phyloP scores from a whole-genome alignment of 35 echinoderm and acorn worm genomes.

The Stichopus chloronotus region DNA sequence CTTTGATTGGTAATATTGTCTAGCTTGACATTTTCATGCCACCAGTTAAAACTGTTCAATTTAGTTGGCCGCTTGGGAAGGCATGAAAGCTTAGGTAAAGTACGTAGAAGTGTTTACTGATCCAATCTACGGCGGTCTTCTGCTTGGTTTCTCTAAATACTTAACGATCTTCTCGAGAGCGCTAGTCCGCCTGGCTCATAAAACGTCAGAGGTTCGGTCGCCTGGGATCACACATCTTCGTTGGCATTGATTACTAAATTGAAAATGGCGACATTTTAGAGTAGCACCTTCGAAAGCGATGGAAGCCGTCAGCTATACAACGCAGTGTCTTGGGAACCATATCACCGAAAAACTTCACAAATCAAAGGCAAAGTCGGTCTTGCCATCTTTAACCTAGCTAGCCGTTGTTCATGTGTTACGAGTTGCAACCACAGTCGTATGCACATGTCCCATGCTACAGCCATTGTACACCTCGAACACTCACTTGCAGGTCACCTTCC shows the following conservation, averaged over 20 bases:
- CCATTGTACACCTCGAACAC: no score
- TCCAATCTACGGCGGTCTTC: constrained; percentile 30
- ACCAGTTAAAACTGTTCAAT: constrained; percentile 32
- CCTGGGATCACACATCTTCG: constrained; percentile 18
- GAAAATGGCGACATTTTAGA: constrained; percentile 25
- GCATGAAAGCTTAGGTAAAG: constrained; percentile 38
- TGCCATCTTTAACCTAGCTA: no score
- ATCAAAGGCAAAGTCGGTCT: no score
- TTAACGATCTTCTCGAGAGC: constrained; percentile 32
- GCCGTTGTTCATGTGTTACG: no score
- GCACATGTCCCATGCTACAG: no score
- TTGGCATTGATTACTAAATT: constrained; percentile 36
- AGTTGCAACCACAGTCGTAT: no score
- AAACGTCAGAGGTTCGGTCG: constrained; percentile 41
- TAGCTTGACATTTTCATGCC: background rate
- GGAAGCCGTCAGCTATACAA: background rate
- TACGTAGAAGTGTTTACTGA: constrained; percentile 38
- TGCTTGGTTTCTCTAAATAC: constrained; percentile 45
- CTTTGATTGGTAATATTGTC: background rate
- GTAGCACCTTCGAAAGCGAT: background rate
- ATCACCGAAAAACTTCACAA: no score
- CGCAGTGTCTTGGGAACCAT: no score
- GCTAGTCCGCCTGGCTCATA: constrained; percentile 25
- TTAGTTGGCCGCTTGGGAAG: constrained; percentile 45
- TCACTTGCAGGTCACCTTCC: no score